Conservation (phyloP, 2,113 vertebrate genomes). For the Cepphus grylle region DNA sequence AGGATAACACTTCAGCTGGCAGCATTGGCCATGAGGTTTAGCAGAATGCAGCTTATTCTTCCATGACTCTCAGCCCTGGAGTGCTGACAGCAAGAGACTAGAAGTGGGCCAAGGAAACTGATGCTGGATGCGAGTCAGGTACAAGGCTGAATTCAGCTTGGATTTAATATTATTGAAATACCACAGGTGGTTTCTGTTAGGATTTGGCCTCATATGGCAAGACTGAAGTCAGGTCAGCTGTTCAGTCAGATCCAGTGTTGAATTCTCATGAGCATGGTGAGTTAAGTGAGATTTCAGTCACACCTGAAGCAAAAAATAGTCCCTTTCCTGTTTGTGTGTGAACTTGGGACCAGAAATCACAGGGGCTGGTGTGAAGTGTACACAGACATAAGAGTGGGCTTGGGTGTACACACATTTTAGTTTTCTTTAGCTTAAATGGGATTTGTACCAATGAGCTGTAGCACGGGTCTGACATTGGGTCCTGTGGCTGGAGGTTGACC, state of each 20-base stretch:
- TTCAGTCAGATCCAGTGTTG: neutral
- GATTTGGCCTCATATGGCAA: conserved; percentile 41
- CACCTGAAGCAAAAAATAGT: conserved; percentile 48
- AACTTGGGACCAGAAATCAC: conserved; percentile 31
- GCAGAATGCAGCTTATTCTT: conserved; percentile 54
- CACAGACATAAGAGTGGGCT: conserved; percentile 16
- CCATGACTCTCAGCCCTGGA: conserved; percentile 56
- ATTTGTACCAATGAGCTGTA: conserved; percentile 24
- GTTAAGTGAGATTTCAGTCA: conserved; percentile 57
- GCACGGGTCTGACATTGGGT: neutral
- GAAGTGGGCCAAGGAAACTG: conserved; percentile 49
- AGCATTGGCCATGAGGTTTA: conserved; percentile 13
- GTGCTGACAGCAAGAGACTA: conserved; percentile 45
- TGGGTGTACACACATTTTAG: neutral
- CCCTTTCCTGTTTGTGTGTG: conserved; percentile 53
- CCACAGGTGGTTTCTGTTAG: conserved; percentile 65
- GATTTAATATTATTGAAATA: conserved; percentile 57
- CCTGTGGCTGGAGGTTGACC: neutral
- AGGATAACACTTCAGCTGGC: conserved; percentile 50
- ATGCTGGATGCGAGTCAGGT: conserved; percentile 51
- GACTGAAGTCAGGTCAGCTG: conserved; percentile 55
- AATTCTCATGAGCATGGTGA: conserved; percentile 51
- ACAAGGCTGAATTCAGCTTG: conserved; percentile 60
- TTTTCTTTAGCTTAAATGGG: conserved; percentile 61
- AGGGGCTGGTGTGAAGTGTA: conserved; percentile 23